phyloP scores from a whole-genome alignment of 1,140 invertebrate genomes.

The Drosophila punjabiensis region DNA sequence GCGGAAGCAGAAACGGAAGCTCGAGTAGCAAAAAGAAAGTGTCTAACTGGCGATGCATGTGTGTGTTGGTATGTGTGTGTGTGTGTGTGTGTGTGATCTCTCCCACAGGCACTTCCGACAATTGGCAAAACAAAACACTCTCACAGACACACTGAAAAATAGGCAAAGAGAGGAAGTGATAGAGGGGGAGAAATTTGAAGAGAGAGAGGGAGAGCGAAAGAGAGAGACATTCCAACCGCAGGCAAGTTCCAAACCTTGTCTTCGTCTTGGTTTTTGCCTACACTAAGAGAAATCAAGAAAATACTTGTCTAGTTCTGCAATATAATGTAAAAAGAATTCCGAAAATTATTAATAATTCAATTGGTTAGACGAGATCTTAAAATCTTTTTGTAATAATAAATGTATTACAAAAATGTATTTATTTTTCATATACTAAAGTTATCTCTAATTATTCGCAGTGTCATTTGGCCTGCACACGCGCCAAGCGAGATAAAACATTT shows the following conservation, averaged over 20 bases:
- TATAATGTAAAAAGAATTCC: neutral
- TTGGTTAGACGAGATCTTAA: no score
- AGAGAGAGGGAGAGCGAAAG: neutral
- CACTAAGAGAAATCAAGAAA: neutral
- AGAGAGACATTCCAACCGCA: slow-evolving; percentile 31
- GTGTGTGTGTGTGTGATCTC: slow-evolving; percentile 50
- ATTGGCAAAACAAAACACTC: slow-evolving; percentile 80
- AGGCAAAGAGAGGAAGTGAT: slow-evolving; percentile 6
- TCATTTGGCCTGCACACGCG: slow-evolving; percentile 63
- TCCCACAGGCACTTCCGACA: slow-evolving; percentile 76
- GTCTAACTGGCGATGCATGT: slow-evolving; percentile 67
- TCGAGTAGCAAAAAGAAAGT: slow-evolving; percentile 81
- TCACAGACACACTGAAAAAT: slow-evolving; percentile 8
- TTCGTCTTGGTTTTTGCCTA: slow-evolving; percentile 4
- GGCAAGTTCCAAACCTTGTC: slow-evolving; percentile 18
- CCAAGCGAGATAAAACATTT: slow-evolving; percentile 79
- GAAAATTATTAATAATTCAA: no score
- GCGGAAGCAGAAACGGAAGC: slow-evolving; percentile 80
- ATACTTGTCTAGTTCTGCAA: no score
- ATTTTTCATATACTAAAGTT: neutral
- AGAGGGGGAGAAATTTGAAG: neutral
- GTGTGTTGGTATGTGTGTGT: slow-evolving; percentile 33
- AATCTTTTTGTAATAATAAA: no score
- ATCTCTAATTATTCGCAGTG: neutral
- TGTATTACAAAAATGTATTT: neutral